Evolutionary conservation across 2,797 vertebrate species (phyloP).

Genomic region (Cheirogaleus major): DNA sequence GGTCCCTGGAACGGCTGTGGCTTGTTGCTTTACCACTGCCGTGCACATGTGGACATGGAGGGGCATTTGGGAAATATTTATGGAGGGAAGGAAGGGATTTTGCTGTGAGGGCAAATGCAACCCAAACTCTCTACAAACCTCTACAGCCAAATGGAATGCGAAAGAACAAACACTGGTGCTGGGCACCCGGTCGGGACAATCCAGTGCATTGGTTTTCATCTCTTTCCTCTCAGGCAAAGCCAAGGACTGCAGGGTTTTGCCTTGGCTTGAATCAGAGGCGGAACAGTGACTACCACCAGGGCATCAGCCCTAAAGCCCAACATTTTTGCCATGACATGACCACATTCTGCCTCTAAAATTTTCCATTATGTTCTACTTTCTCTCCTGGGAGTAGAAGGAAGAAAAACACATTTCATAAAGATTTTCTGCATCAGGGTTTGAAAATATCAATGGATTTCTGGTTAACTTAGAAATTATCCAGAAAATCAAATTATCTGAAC

Average conservation of each 20-base stretch:
- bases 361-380: not conserved
- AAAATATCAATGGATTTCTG: slow-evolving; percentile 4
- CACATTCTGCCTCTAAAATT: not conserved
- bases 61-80: not conserved
- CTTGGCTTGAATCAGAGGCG: not conserved
- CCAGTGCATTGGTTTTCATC: fast-evolving
- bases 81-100: not conserved
- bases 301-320: not conserved
- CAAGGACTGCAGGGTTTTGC: not conserved
- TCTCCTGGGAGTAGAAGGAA: not conserved
- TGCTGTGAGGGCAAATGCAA: not conserved
- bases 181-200: not conserved
- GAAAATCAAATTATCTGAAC: slow-evolving; percentile 25
- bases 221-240: not conserved
- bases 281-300: not conserved
- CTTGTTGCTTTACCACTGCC: too few species aligned
- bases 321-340: not conserved
- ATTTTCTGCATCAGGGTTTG: not conserved
- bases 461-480: not conserved
- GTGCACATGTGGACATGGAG: not conserved
- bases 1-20: not conserved
- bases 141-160: not conserved
- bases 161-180: too few species aligned
- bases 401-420: not conserved
- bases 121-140: not conserved